Conservation (phyloP, 37 sponge, comb jelly and placozoan species). For the Beroe ovata region DNA sequence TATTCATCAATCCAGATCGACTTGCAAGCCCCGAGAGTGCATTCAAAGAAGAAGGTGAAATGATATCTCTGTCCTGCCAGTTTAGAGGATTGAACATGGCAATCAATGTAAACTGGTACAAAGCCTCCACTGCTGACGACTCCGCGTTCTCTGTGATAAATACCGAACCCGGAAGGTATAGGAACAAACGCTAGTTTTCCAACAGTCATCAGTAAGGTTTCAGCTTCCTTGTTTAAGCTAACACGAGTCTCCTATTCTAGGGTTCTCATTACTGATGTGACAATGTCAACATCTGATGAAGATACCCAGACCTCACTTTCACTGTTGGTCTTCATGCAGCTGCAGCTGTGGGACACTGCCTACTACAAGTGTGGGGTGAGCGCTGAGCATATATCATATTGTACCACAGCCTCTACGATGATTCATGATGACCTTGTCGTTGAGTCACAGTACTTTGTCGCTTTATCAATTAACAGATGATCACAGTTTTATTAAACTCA, state of each 20-base stretch:
- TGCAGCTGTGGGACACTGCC: not conserved
- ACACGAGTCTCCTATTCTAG: too few species aligned
- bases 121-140: not conserved
- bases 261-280: not conserved
- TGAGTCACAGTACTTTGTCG: too few species aligned
- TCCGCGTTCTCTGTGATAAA: not conserved
- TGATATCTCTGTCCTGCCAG: not conserved
- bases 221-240: not conserved
- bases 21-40: conserved; percentile 26
- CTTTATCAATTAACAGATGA: too few species aligned
- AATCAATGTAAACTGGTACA: conserved; percentile 24
- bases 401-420: too few species aligned
- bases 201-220: not conserved
- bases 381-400: too few species aligned
- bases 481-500: too few species aligned
- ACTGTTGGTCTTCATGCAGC: not conserved
- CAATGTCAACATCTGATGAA: not conserved
- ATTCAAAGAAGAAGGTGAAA: conserved; percentile 4
- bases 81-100: conserved; percentile 58
- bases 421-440: too few species aligned
- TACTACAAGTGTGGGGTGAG: conserved; percentile 50
- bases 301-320: conserved; percentile 1
- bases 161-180: not conserved
- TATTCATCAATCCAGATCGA: too few species aligned
- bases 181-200: not conserved